Evolutionary conservation across 1,140 invertebrate species (phyloP).

Genomic region (Drosophila pachea): DNA sequence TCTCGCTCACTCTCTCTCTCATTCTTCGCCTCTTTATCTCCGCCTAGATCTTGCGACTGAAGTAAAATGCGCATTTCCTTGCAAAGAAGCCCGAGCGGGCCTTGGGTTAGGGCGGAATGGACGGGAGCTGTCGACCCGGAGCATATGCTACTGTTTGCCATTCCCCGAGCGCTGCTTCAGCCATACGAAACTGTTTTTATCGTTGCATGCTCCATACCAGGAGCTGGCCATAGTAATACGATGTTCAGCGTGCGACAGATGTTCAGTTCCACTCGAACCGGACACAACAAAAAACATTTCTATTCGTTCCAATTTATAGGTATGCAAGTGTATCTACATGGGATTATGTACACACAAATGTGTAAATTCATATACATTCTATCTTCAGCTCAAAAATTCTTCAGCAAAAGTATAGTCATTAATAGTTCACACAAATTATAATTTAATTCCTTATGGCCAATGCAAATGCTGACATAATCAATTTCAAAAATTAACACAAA

Average conservation of each 20-base stretch:
- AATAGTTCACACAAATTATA: too few relatives aligned
- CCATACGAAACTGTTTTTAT: constrained; percentile 65
- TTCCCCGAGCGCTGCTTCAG: constrained; percentile 7
- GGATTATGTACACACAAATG: too few relatives aligned
- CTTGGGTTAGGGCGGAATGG: too few relatives aligned
- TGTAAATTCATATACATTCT: too few relatives aligned
- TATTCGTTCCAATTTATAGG: background rate
- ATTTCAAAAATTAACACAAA: too few relatives aligned
- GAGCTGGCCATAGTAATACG: constrained; percentile 34
- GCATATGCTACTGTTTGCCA: constrained; percentile 28
- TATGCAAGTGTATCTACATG: too few relatives aligned
- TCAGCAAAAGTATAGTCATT: too few relatives aligned
- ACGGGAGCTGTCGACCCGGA: constrained; percentile 19
- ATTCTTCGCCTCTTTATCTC: constrained; percentile 35
- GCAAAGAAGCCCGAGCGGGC: constrained; percentile 35
- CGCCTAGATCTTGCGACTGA: constrained; percentile 51
- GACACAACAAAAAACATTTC: background rate
- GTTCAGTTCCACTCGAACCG: constrained; percentile 11
- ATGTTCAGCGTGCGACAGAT: constrained; percentile 40
- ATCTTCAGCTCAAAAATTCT: too few relatives aligned
- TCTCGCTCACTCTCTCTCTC: background rate
- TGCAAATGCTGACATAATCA: too few relatives aligned
- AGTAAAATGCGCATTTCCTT: constrained; percentile 66
- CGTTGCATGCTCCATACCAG: constrained; percentile 39
- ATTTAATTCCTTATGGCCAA: too few relatives aligned